phyloP scores from a whole-genome alignment of 2,797 vertebrate species.

The Coendou prehensilis region DNA sequence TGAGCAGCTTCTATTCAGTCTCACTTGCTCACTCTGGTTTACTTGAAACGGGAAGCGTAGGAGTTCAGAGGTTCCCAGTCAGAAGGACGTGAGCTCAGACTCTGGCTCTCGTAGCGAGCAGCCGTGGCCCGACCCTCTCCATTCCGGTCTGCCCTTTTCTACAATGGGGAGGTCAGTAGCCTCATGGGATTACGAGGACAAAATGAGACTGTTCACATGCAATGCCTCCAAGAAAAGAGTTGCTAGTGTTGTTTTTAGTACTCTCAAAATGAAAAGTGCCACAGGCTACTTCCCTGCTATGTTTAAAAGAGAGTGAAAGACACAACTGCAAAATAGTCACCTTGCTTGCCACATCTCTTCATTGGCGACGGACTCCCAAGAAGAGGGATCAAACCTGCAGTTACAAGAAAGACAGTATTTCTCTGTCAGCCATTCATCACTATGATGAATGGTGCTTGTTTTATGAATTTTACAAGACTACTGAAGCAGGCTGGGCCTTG shows the following conservation, averaged over 20 bases:
- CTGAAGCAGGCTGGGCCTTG: neutral
- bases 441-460: neutral
- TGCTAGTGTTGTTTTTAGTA: constrained; percentile 22
- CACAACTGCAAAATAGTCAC: constrained; percentile 85
- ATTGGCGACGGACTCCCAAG: constrained; percentile 98
- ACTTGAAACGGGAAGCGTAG: neutral
- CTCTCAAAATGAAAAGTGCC: neutral
- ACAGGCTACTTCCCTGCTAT: neutral
- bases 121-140: neutral
- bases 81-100: neutral
- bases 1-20: neutral
- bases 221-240: neutral
- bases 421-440: neutral
- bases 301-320: neutral
- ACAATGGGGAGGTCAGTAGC: neutral
- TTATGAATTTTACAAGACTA: neutral
- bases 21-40: neutral
- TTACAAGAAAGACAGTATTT: constrained; percentile 37
- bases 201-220: neutral
- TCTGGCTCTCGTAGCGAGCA: neutral
- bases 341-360: constrained; percentile 99
- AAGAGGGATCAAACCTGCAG: constrained; percentile 94
- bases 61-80: no score
- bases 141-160: neutral
- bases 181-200: neutral